phyloP scores from a whole-genome alignment of 2,888 invertebrate species.

The Amitus sp. region DNA sequence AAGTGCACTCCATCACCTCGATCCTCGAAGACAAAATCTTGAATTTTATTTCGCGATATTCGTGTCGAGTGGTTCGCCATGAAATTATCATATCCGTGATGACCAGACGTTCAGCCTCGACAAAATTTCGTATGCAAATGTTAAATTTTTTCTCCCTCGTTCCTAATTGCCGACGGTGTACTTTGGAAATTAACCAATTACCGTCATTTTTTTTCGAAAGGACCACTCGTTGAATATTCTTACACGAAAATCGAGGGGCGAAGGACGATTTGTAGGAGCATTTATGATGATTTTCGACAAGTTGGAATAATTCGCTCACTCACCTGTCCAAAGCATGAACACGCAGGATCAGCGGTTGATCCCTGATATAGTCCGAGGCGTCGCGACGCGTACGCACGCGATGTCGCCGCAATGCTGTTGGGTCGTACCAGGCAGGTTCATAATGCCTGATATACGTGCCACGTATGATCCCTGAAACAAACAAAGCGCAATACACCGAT shows the following conservation, averaged over 20 bases:
- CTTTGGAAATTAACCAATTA: not conserved
- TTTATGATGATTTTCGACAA: too few relatives aligned
- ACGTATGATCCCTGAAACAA: slow-evolving; percentile 57
- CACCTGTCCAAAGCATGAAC: slow-evolving; percentile 61
- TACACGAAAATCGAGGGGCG: not conserved
- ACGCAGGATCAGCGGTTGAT: slow-evolving; percentile 58
- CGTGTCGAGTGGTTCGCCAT: slow-evolving; percentile 32
- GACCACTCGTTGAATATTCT: not conserved
- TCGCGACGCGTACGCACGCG: slow-evolving; percentile 61
- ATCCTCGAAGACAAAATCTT: slow-evolving; percentile 7
- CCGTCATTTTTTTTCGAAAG: too few relatives aligned
- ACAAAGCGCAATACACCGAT: slow-evolving; percentile 25
- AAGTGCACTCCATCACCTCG: not conserved
- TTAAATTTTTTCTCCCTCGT: slow-evolving; percentile 20
- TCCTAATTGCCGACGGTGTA: slow-evolving; percentile 8
- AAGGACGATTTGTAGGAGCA: not conserved
- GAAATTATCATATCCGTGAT: slow-evolving; percentile 36
- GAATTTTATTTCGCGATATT: slow-evolving; percentile 34
- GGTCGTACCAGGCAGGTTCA: slow-evolving; percentile 61
- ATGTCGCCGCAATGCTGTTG: slow-evolving; percentile 56
- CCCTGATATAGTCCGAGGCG: slow-evolving; percentile 49
- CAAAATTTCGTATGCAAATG: slow-evolving; percentile 28
- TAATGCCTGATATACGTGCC: slow-evolving; percentile 61
- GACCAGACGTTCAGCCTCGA: slow-evolving; percentile 14
- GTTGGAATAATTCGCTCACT: slow-evolving; percentile 26